These are phyloP conservation scores for Varecia variegata DNA, from an alignment of 2,797 vertebrate genomes.

Conservation along the genomic window DNA sequence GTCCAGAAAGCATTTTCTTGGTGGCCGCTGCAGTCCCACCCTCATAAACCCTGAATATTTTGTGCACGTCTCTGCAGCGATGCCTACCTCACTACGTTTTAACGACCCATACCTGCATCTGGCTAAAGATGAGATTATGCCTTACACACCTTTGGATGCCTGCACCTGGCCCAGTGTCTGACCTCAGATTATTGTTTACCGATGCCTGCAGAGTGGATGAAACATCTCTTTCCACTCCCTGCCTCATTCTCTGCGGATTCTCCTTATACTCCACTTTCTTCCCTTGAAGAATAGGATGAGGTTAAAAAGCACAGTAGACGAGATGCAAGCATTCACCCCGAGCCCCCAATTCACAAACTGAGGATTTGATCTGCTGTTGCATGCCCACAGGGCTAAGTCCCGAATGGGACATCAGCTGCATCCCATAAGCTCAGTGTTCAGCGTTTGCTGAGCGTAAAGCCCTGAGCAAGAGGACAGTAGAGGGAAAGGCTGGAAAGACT, in stretches of 20 bases:
- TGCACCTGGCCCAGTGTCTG: background rate
- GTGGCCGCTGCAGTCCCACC: background rate
- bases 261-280: background rate
- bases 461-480: background rate
- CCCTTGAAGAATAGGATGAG: background rate
- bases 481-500: background rate
- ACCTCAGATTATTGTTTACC: background rate
- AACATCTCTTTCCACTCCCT: background rate
- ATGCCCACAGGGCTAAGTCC: background rate
- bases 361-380: background rate
- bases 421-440: background rate
- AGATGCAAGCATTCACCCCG: background rate
- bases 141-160: background rate
- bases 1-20: background rate
- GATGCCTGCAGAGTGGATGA: background rate
- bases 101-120: background rate
- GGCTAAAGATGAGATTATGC: background rate
- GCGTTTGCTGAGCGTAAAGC: background rate
- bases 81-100: background rate
- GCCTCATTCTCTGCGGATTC: background rate
- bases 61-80: background rate
- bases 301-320: background rate
- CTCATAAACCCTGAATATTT: background rate
- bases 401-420: background rate
- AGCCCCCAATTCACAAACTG: background rate